Base-by-base conservation (phyloP, 2,797 vertebrate genomes). In the Enteromius trimaculatus region DNA sequence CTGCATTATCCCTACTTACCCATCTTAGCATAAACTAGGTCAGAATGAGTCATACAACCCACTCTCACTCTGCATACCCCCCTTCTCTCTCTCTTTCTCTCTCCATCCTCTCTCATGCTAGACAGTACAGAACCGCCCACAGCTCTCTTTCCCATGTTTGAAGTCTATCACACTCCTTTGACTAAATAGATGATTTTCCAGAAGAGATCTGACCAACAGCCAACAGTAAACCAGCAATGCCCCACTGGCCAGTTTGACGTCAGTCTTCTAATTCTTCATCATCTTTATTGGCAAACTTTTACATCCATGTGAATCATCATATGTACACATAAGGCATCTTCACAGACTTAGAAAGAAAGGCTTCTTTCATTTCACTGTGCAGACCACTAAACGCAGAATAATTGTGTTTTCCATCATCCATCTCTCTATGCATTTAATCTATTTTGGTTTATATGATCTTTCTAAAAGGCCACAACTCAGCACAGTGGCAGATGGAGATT, bases 1-100 rank as follows among this genome's bases (percentile, higher is more conserved):
- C 72, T 71, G 65, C 62, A 78, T 77, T 58, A 85, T 64, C 49
- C 37, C 66, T 75, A 80, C 79, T 82, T 82, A 85, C 75, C 81
- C 77, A 85, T 85, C 83, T 71, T 69, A 34, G 81, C 83, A 81
- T 77, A 87, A 88, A 87, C 60, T 89, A 85, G 88, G 88, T 90
- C 89, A 89, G 75, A 84, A 84, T 89, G 88, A 90, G 86, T 87
- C 88, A 89, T 81, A 83, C 66, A 87, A 75, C 84, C 64, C 82
- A 81, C 44, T 81, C 69, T 23, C 62, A 85, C 75, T 80, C 62
- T 81, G 23, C 75, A 81, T n/a, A 64, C 5, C 26, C 79, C 13
- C 65, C 49, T 85, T 17, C 16, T 11, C 70, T 71, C 16, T 49
- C 26, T 83, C 49, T 71, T 14, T 10, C 69, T 71, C 14, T 49